Evolutionary conservation across 1,140 invertebrate genomes (phyloP), one percentile per base, ranked within the genome.

Genomic region (Trigoniulus corallinus): DNA sequence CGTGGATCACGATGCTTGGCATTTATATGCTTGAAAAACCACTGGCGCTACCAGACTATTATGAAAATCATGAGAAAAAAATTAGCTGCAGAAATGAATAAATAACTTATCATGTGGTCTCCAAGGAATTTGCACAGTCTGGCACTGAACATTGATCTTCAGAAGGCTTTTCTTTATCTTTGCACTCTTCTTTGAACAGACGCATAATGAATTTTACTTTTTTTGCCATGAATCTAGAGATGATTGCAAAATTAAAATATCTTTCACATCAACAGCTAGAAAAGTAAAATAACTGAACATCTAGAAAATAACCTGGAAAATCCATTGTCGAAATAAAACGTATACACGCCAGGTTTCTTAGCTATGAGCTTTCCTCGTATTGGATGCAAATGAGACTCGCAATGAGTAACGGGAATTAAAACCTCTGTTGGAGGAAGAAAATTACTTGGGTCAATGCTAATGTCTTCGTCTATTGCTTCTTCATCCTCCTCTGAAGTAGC

Each of bases 251-350:
- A 34, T 34, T 34, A 34, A 34, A 34, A 15, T 7, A 7, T 15
- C 7, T 7, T 7, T 34, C 15, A 34, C 15, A 7, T 7, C 15
- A 7, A 34, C 15, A 34, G 29, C 7, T 7, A 34, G 7, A 7
- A 34, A 34, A 34, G 15, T 7, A 34, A 34, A 34, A 34, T 7
- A 7, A 34, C 29, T 34, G 29, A 34, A n/a, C n/a, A n/a, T n/a
- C n/a, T n/a, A n/a, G n/a, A n/a, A 34, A 34, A 7, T 34, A 54
- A 66, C 64, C 57, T 65, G 2, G 66, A 66, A 45, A 61, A 61
- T 18, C 57, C 59, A 54, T 67, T 67, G 48, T 67, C 62, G 57
- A 66, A 67, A 3, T 63, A 27, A 2, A 67, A 56, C n/a, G 61
- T 62, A 53, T 67, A 67, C 15, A 67, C 51, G 15, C 66, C 66